phyloP scores from a whole-genome alignment of 1,140 invertebrate species.

The Drosophila novamexicana region DNA sequence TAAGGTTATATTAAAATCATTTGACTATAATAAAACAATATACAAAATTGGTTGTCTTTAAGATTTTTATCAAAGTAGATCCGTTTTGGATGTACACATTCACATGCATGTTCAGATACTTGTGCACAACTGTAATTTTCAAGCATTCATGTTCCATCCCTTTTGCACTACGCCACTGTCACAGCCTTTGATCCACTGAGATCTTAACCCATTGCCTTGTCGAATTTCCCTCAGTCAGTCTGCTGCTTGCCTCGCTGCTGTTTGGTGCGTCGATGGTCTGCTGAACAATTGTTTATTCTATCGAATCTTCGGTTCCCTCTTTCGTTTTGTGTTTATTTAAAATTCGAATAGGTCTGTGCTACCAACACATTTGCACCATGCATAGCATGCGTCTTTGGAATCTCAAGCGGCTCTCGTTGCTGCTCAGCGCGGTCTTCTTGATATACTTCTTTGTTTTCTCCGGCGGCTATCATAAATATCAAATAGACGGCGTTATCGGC shows the following conservation, averaged over 20 bases:
- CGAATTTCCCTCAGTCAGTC: constrained; percentile 35
- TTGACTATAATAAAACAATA: too few species aligned
- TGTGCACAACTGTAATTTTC: too few species aligned
- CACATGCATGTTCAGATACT: too few species aligned
- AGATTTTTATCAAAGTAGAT: too few species aligned
- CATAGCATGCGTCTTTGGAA: constrained; percentile 66
- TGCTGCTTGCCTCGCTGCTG: constrained; percentile 18
- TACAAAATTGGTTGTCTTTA: too few species aligned
- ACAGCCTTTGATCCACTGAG: constrained; percentile 19
- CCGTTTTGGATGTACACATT: too few species aligned
- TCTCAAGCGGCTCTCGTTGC: constrained; percentile 61
- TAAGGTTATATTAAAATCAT: too few species aligned
- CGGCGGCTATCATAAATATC: constrained; percentile 71
- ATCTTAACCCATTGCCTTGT: constrained; percentile 9
- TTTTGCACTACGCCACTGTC: constrained; percentile 13
- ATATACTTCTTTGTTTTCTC: constrained; percentile 72
- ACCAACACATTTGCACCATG: constrained; percentile 44
- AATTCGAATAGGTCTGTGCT: constrained; percentile 48
- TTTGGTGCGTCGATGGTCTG: constrained; percentile 21
- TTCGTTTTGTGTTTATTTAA: constrained; percentile 61
- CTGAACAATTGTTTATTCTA: constrained; percentile 32
- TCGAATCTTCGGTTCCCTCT: neutral
- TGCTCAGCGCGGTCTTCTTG: constrained; percentile 48
- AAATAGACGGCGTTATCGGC: constrained; percentile 84
- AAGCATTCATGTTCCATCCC: neutral